Base-by-base conservation (phyloP, 2,888 invertebrate species). In the Drosophila leonis region DNA sequence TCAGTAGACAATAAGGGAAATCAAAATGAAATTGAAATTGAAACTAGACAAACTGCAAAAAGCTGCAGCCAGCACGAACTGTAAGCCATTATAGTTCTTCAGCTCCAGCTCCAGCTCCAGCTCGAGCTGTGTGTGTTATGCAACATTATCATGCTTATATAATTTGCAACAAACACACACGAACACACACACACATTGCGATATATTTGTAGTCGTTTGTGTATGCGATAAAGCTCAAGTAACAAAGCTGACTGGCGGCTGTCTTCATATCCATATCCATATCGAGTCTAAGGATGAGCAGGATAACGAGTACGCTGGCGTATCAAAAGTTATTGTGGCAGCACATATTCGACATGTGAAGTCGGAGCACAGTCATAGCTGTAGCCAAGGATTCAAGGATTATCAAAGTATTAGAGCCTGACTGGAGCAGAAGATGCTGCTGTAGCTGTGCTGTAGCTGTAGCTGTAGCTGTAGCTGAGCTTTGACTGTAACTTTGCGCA, bases 11-110 rank as follows among this genome's bases (percentile, higher is more conserved):
- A 83, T 86, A 77, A 88, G 81, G 88, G 72, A 71, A 86, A 84
- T 84, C 89, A 83, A 74, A 83, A 71, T 77, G 68, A 80, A 83
- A 88, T 83, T 90, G 90, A 90, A 84, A 84, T 90, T 86, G 84
- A 86, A 90, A 80, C 90, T 90, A 88, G 87, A 88, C 90, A 88
- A 90, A 90, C 83, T 77, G 83, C 59, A 42, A 35, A 67, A 66
- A 70, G 59, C 68, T 86, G 69, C 72, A 70, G 57, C 41, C 29
- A 64, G 29, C 48, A 62, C 20, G 39, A 68, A 35, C 31, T 44
- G 49, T 9, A 29, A 24, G 29, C 13, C 24, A 46, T 42, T 15
- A 27, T 48, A 44, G 59, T 41, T 60, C 41, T 56, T 1, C 33
- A 35, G 35, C 54, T 61, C 4, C 20, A 35, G 35, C 54, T 61